phyloP scores from a whole-genome alignment of 2,888 invertebrate species.

The Melipona bicolor region DNA sequence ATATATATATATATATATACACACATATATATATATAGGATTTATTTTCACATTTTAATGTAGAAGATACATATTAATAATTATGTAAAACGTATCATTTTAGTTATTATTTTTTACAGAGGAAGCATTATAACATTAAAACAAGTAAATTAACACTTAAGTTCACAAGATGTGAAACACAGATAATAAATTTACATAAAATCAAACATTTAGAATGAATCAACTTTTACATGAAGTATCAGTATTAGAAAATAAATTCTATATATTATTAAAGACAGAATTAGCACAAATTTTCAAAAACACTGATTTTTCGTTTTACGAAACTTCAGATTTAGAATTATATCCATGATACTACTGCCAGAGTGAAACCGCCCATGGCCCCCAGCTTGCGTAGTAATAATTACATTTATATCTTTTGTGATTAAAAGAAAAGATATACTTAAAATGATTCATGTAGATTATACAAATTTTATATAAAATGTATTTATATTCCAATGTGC shows the following conservation, averaged over 20 bases:
- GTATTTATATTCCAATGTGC: conserved; percentile 79
- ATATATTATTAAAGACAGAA: conserved; percentile 33
- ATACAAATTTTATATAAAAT: conserved; percentile 80
- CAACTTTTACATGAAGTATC: background rate
- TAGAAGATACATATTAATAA: background rate
- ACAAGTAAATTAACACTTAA: background rate
- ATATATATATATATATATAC: background rate
- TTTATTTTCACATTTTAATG: conserved; percentile 65
- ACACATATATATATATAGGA: conserved; percentile 10
- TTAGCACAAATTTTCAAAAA: conserved; percentile 47
- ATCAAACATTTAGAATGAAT: conserved; percentile 3
- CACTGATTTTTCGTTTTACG: conserved; percentile 47
- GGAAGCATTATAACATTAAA: background rate
- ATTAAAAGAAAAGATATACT: conserved; percentile 76
- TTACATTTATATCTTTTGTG: conserved; percentile 79
- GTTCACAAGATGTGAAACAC: background rate
- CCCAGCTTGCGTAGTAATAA: conserved; percentile 77
- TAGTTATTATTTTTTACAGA: conserved; percentile 16
- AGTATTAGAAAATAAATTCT: conserved; percentile 60
- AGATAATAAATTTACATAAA: conserved; percentile 1
- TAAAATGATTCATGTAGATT: conserved; percentile 80
- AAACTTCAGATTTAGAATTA: conserved; percentile 62
- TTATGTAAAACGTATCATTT: background rate
- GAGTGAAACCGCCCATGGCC: conserved; percentile 76
- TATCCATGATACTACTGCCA: conserved; percentile 73